Evolutionary conservation across 2,888 invertebrate species (phyloP), one percentile per base, ranked within the genome.

Genomic region (Lasioglossum morio): DNA sequence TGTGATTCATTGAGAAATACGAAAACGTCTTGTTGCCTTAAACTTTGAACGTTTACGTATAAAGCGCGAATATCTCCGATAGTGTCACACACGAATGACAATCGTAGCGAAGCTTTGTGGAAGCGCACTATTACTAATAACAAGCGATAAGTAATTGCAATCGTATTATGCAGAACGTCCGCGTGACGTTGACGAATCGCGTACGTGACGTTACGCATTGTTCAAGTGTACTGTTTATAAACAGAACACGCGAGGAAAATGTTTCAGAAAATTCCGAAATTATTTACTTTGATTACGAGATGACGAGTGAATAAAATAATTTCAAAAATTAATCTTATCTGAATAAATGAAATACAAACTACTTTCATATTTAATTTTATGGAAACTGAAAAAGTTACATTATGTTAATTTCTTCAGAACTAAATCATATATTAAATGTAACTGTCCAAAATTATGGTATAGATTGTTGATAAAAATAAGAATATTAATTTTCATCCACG

Each of bases 101-200:
- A 23, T 70, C 53, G 74, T 46, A 82, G 69, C 57, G 69, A 70
- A 23, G 37, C 37, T 70, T 70, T n/a, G 70, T 70, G 40, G 70
- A 40, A 12, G 5, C n/a, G 14, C n/a, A 14, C 23, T 37, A 70
- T 40, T 37, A 37, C 37, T 5, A 70, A 70, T 14, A 40, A 40
- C 14, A 23, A 23, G 14, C 23, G 34, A 37, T 70, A 70, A 40
- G 12, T 40, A 40, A 40, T n/a, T 40, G 34, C 37, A 70, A 12
- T 40, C n/a, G 70, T 40, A n/a, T 69, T 69, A 10, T 40, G 70
- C 40, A 70, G n/a, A 69, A 69, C 0, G 40, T 4, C 5, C 37
- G 23, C 40, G 40, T 40, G 70, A 40, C 23, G 14, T 70, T 40
- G 70, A 40, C 12, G 37, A 14, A 40, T 69, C 19, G 30, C 16